Percentiles rank a stretch among this genome's conserved stretches.
phyloP scores from a whole-genome alignment of 1,140 invertebrate species.

The Proales similis region DNA sequence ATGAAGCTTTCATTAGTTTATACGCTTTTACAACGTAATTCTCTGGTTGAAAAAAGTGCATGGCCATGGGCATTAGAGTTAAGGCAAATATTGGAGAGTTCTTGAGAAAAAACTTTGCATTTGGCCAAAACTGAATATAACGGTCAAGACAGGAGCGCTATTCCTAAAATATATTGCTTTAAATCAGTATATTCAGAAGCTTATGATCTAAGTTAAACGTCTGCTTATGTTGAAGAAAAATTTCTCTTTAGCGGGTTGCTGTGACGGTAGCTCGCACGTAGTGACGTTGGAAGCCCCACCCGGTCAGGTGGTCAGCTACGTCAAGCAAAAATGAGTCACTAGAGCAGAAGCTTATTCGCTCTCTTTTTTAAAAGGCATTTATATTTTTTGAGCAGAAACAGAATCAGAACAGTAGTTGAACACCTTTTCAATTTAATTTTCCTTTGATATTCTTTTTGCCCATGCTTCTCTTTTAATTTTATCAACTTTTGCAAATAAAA shows the following conservation, averaged over 20 bases:
- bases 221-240: no score
- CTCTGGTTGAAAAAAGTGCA: no score
- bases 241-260: no score
- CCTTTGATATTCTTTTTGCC: not conserved
- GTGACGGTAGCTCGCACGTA: conserved; percentile 26
- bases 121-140: no score
- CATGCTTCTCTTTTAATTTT: not conserved
- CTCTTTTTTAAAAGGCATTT: no score
- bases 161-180: no score
- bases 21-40: no score
- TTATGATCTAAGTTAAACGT: no score
- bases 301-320: conserved; percentile 35
- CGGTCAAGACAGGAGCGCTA: no score
- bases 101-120: not conserved
- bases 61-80: no score
- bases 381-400: not conserved
- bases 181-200: no score
- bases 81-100: not conserved
- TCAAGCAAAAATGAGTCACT: conserved; percentile 31
- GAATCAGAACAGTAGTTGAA: not conserved
- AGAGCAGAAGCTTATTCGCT: no score
- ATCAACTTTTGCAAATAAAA: not conserved
- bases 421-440: not conserved
- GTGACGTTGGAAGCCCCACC: conserved; percentile 37
- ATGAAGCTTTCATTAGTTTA: not conserved